Percentiles rank a stretch among this genome's conserved stretches.
These are phyloP conservation scores for Porites lutea DNA, from an alignment of 64 coral and sea anemone genomes.

Conservation along the genomic window DNA sequence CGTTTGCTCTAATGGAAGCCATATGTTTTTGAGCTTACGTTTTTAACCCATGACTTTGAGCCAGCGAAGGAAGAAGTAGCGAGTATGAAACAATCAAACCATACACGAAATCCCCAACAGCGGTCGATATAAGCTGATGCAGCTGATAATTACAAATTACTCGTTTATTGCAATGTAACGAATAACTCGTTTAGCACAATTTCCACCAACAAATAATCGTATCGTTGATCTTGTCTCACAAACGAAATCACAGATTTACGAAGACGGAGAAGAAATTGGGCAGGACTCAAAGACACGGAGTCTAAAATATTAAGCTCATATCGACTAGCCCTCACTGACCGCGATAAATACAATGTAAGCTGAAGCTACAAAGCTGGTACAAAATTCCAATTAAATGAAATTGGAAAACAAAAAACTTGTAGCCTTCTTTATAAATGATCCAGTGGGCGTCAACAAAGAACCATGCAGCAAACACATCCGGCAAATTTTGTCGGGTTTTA, in stretches of 20 bases:
- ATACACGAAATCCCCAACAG: background rate
- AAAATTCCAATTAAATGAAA: background rate
- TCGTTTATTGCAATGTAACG: slow-evolving; percentile 39
- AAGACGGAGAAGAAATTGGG: background rate
- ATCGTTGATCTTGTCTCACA: background rate
- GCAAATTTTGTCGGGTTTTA: background rate
- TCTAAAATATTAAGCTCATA: slow-evolving; percentile 19
- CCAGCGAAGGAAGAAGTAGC: background rate
- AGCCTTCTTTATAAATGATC: background rate
- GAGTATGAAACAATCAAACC: background rate
- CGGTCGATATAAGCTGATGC: slow-evolving; percentile 1
- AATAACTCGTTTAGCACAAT: background rate
- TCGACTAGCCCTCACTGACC: background rate
- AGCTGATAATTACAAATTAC: slow-evolving; percentile 16
- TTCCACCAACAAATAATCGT: background rate
- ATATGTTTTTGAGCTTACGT: slow-evolving; percentile 19
- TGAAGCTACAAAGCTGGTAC: background rate
- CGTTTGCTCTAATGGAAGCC: slow-evolving; percentile 37
- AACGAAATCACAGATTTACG: slow-evolving; percentile 52
- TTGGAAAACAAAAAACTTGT: background rate
- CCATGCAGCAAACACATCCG: slow-evolving; percentile 50
- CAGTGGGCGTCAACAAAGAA: slow-evolving; percentile 21
- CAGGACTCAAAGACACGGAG: background rate
- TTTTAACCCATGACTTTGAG: slow-evolving; percentile 26
- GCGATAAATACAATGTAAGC: background rate